phyloP scores from a whole-genome alignment of 2,113 vertebrate species.

The Psophia crepitans region DNA sequence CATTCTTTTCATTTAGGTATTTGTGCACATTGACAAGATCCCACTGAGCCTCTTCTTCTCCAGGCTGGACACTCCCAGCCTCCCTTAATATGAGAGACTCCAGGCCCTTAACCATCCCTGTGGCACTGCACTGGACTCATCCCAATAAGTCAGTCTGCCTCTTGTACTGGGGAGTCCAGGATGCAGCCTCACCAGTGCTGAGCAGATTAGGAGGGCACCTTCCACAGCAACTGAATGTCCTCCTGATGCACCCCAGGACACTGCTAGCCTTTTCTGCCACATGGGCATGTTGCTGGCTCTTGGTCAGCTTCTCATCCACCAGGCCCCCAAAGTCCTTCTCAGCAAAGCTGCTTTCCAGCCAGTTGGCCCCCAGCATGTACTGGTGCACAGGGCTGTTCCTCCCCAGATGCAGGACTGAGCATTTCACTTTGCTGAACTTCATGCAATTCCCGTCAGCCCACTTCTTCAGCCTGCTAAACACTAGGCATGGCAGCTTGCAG shows the following conservation, averaged over 20 bases:
- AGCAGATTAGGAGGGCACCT: not conserved
- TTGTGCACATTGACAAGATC: not conserved
- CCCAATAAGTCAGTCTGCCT: not conserved
- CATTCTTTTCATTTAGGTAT: not conserved
- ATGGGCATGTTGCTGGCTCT: not conserved
- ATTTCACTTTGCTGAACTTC: not conserved
- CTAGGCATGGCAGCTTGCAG: not conserved
- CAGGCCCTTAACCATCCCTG: not conserved
- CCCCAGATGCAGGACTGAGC: not conserved
- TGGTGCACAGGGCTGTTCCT: not conserved
- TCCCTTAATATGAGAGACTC: not conserved
- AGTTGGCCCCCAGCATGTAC: not conserved
- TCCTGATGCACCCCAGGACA: not conserved
- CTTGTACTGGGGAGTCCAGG: not conserved
- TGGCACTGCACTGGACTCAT: not conserved
- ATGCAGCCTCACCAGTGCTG: not conserved
- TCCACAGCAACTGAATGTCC: accelerated
- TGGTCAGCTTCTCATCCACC: not conserved
- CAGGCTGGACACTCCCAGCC: not conserved
- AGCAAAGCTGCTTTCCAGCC: not conserved
- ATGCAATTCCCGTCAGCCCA: not conserved
- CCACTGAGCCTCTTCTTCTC: not conserved
- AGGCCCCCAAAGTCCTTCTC: not conserved
- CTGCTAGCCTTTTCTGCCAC: not conserved
- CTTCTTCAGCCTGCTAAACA: not conserved